A percentile compares a stretch with the other conserved stretches of the same genome.
Conservation (phyloP, 2,888 invertebrate genomes). For the Empis stercorea region DNA sequence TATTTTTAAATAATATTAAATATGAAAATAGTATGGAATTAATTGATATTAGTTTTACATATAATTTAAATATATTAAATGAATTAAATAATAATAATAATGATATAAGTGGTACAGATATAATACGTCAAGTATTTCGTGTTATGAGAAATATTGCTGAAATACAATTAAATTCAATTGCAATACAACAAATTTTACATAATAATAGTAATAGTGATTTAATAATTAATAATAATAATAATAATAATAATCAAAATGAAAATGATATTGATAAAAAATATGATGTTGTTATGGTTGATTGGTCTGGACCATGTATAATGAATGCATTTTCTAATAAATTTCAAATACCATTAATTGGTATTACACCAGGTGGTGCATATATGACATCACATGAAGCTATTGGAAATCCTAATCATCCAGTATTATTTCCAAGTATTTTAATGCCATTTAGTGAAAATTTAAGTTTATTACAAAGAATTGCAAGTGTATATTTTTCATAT, state of each 20-base stretch:
- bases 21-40: constrained; percentile 28
- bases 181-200: constrained; percentile 19
- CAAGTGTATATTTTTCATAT: constrained; percentile 17
- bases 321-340: constrained; percentile 43
- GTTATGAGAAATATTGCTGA: constrained; percentile 18
- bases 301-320: constrained; percentile 37
- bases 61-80: constrained; percentile 16
- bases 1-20: constrained; percentile 18
- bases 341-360: constrained; percentile 40
- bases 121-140: constrained; percentile 17
- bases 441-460: constrained; percentile 35
- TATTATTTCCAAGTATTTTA: constrained; percentile 40
- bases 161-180: constrained; percentile 18
- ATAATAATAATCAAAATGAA: background rate
- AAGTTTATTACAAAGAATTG: constrained; percentile 30
- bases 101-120: constrained; percentile 17
- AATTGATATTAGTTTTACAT: constrained; percentile 27
- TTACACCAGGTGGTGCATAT: constrained; percentile 39
- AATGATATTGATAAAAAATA: constrained; percentile 35
- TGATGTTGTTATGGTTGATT: constrained; percentile 44
- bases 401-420: constrained; percentile 41
- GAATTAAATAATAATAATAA: constrained; percentile 13
- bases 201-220: constrained; percentile 19
- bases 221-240: background rate
- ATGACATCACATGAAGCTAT: constrained; percentile 40